Evolutionary conservation across 2,797 vertebrate species (phyloP).

Genomic region (Catharus ustulatus): DNA sequence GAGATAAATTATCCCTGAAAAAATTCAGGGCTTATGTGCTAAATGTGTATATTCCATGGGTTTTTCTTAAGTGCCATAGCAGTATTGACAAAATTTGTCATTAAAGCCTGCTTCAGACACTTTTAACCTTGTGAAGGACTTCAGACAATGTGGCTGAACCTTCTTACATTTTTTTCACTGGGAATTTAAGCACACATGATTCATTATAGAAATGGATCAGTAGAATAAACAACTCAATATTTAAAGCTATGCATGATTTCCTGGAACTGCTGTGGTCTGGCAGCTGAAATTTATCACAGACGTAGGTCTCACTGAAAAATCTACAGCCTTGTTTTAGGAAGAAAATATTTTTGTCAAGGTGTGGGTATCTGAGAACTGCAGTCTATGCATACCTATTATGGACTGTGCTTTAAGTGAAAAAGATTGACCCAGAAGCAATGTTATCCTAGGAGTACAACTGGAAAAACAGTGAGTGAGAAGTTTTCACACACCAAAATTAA

Average conservation of each 20-base stretch:
- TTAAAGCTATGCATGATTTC: not conserved
- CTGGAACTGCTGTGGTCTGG: not conserved
- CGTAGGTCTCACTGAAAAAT: not conserved
- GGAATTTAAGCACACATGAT: not conserved
- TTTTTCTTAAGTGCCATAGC: not conserved
- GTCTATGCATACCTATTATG: not conserved
- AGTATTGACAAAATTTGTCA: not conserved
- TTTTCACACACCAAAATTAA: not conserved
- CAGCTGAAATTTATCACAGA: not conserved
- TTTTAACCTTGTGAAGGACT: not conserved
- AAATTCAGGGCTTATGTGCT: not conserved
- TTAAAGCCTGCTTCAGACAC: not conserved
- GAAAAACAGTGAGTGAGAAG: not conserved
- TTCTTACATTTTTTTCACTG: not conserved
- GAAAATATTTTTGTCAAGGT: not conserved
- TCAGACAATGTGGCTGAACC: not conserved
- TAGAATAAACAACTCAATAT: not conserved
- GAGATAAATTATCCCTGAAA: not conserved
- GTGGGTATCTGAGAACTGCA: not conserved
- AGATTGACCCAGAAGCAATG: not conserved
- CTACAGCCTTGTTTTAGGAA: not conserved
- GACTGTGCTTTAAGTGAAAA: not conserved
- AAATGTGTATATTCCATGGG: not conserved
- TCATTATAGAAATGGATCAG: not conserved
- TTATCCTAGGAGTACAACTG: not conserved